Base-by-base conservation (phyloP, 2,888 invertebrate genomes). In the Drosophila fulvimacula region DNA sequence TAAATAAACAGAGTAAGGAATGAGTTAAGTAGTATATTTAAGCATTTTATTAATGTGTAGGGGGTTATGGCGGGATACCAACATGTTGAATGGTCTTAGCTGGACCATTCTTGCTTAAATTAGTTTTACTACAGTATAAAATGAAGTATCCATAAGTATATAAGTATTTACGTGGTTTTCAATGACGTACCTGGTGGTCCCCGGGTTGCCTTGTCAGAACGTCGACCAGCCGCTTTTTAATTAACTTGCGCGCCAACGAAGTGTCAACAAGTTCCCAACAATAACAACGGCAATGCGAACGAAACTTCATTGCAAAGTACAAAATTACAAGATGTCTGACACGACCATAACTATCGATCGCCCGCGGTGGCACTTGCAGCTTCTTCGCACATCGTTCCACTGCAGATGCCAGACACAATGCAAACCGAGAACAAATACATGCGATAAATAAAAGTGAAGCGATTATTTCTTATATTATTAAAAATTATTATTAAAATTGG, bases 161-260 rank as follows among this genome's bases (percentile, higher is more conserved):
- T 64, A 46, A 32, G 27, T 15, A n/a, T n/a, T n/a, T n/a, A n/a
- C n/a, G n/a, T 64, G 34, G 41, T 32, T 59, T 59, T 69, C 42
- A 60, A 57, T 67, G 34, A 32, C 34, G 17, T 56, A 21, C 57
- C n/a, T 46, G 82, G 74, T 78, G 82, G 78, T 81, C 79, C 46
- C 53, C 24, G 42, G 11, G 48, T 57, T 46, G 34, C 55, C 32
- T 10, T 30, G 42, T 64, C 27, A 62, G 42, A 5, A 32, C 62
- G 63, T 39, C 46, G 44, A 24, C 36, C 59, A 51, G 67, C 24
- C 48, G 75, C 59, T 72, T 76, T 90, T 91, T 91, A 91, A 91
- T 91, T 91, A 91, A 91, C 91, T 91, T 86, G 88, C 91, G 85
- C 85, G 81, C 90, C 91, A 91, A 87, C 90, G 88, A 91, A 90